These are phyloP conservation scores for Chloroclysta siterata DNA, from an alignment of 2,888 invertebrate genomes.

Conservation along the genomic window DNA sequence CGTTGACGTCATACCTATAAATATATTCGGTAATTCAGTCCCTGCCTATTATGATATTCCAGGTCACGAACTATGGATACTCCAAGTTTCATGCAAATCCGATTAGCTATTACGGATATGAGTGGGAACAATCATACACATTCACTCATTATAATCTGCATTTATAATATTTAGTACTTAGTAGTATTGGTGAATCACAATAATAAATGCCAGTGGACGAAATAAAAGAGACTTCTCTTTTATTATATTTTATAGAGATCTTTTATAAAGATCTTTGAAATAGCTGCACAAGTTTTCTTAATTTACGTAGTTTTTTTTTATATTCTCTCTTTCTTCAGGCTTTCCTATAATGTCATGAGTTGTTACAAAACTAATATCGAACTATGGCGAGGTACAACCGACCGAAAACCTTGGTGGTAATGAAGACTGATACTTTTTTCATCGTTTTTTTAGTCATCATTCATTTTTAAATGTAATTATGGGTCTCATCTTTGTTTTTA, in stretches of 20 bases:
- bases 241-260: too few species aligned
- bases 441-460: conserved; percentile 12
- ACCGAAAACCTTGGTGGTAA: conserved; percentile 75
- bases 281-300: not conserved
- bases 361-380: conserved; percentile 69
- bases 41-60: not conserved
- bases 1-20: too few species aligned
- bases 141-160: too few species aligned
- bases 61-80: not conserved
- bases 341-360: conserved; percentile 65
- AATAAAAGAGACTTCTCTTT: not conserved
- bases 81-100: not conserved
- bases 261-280: not conserved
- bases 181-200: too few species aligned
- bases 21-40: too few species aligned
- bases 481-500: not conserved
- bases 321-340: conserved; percentile 52
- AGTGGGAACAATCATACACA: not conserved
- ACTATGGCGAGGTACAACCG: conserved; percentile 61
- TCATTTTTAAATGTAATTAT: not conserved
- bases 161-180: too few species aligned
- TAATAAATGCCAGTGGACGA: too few species aligned
- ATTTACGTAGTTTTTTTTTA: conserved; percentile 1
- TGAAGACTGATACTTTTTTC: conserved; percentile 17
- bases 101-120: not conserved